These are phyloP conservation scores for Hormiphora californensis DNA, from an alignment of 37 sponge, comb jelly and placozoan genomes.

Conservation along the genomic window DNA sequence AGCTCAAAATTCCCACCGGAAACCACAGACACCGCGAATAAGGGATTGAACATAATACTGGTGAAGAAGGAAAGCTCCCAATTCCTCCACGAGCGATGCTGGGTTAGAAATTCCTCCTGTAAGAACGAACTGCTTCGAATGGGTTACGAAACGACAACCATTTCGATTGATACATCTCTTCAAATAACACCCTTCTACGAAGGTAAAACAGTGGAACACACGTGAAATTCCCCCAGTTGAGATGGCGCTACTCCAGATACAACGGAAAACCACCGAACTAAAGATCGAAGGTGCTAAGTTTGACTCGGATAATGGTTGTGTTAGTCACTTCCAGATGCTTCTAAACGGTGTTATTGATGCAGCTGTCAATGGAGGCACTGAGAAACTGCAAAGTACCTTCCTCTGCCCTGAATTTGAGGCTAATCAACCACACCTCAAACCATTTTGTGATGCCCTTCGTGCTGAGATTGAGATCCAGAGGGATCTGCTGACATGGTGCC, in stretches of 20 bases:
- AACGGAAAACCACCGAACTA: slow-evolving; percentile 6
- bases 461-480: background rate
- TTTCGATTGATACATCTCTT: background rate
- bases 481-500: background rate
- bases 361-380: slow-evolving; percentile 45
- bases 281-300: background rate
- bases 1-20: too few relatives aligned
- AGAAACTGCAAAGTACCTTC: background rate
- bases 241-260: slow-evolving; percentile 14
- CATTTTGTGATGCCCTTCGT: background rate
- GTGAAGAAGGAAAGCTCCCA: too few relatives aligned
- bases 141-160: background rate
- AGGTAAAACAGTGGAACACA: background rate
- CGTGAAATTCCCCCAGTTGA: background rate
- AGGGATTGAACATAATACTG: too few relatives aligned
- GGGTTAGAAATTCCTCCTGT: background rate
- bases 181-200: slow-evolving; percentile 12
- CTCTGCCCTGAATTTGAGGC: background rate
- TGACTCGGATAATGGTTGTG: background rate
- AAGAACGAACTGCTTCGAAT: slow-evolving; percentile 32
- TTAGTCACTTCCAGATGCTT: slow-evolving; percentile 32
- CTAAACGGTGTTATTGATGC: slow-evolving; percentile 50
- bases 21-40: too few relatives aligned
- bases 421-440: background rate
- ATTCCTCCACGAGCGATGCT: background rate